Evolutionary conservation across 2,888 invertebrate species (phyloP).

Genomic region (Phrixothrix hirtus): DNA sequence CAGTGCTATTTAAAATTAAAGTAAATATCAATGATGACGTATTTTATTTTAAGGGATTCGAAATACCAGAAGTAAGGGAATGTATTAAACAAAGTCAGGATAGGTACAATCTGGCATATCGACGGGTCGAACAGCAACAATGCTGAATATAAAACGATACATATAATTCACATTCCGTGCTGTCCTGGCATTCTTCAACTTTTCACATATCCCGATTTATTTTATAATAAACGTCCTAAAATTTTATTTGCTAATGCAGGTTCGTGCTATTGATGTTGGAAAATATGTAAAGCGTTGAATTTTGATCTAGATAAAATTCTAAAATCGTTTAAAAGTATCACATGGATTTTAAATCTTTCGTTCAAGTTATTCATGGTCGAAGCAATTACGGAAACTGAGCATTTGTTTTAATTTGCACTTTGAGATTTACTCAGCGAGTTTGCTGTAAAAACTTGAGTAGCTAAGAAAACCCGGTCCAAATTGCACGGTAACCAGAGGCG

Average conservation of each 20-base stretch:
- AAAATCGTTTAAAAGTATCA: neutral
- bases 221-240: constrained; percentile 9
- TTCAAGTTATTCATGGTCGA: constrained; percentile 20
- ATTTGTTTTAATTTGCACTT: constrained; percentile 49
- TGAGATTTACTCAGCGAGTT: constrained; percentile 41
- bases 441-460: constrained; percentile 36
- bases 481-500: constrained; percentile 53
- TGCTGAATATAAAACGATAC: constrained; percentile 46
- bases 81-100: constrained; percentile 31
- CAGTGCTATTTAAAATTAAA: too few species aligned
- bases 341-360: neutral
- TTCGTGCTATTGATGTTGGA: neutral
- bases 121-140: constrained; percentile 35
- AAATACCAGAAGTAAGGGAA: too few species aligned
- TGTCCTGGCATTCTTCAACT: constrained; percentile 44
- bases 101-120: constrained; percentile 37
- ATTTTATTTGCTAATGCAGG: neutral
- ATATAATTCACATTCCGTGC: constrained; percentile 45
- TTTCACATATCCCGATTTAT: constrained; percentile 41
- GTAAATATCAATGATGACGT: too few species aligned
- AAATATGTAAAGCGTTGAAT: neutral
- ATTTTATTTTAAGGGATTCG: too few species aligned
- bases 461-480: constrained; percentile 44
- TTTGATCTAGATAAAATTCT: neutral
- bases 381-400: constrained; percentile 27